These are phyloP conservation scores for Polyommatus icarus DNA, from an alignment of 2,888 invertebrate genomes.

Conservation along the genomic window DNA sequence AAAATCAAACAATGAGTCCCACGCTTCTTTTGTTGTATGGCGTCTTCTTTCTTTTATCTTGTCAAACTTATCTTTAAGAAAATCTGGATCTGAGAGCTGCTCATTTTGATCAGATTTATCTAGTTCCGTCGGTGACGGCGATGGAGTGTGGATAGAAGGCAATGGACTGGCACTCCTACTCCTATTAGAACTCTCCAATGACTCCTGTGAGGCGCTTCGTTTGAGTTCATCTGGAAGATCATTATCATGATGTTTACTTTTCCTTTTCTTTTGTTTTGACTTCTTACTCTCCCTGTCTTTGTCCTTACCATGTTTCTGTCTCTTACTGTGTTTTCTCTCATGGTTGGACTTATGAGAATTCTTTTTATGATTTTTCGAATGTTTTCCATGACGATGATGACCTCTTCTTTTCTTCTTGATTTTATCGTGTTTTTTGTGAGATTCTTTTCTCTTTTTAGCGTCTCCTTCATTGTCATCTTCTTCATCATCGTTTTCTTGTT, in stretches of 20 bases:
- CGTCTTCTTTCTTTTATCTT: constrained; percentile 82
- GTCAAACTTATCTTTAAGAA: constrained; percentile 81
- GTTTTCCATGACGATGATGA: constrained; percentile 71
- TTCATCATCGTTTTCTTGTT: constrained; percentile 42
- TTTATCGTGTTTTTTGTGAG: constrained; percentile 69
- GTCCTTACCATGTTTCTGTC: constrained; percentile 62
- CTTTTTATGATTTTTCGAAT: constrained; percentile 71
- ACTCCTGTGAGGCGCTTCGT: constrained; percentile 57
- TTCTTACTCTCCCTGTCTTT: constrained; percentile 73
- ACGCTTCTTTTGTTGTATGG: constrained; percentile 72
- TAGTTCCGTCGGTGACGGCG: constrained; percentile 63
- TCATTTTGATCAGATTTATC: constrained; percentile 47
- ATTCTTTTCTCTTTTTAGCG: constrained; percentile 61
- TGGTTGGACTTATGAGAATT: constrained; percentile 61
- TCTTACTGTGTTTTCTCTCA: constrained; percentile 60
- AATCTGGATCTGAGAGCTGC: constrained; percentile 61
- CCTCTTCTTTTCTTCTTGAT: constrained; percentile 71
- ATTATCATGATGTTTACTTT: constrained; percentile 60
- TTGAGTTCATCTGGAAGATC: constrained; percentile 51
- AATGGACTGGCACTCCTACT: constrained; percentile 72
- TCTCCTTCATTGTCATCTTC: constrained; percentile 41
- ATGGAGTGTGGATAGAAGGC: constrained; percentile 70
- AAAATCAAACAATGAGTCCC: constrained; percentile 70
- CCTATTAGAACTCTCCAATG: constrained; percentile 66
- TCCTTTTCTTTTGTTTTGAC: constrained; percentile 74